phyloP scores from a whole-genome alignment of 2,888 invertebrate species.

The Entomobrya multifasciata region DNA sequence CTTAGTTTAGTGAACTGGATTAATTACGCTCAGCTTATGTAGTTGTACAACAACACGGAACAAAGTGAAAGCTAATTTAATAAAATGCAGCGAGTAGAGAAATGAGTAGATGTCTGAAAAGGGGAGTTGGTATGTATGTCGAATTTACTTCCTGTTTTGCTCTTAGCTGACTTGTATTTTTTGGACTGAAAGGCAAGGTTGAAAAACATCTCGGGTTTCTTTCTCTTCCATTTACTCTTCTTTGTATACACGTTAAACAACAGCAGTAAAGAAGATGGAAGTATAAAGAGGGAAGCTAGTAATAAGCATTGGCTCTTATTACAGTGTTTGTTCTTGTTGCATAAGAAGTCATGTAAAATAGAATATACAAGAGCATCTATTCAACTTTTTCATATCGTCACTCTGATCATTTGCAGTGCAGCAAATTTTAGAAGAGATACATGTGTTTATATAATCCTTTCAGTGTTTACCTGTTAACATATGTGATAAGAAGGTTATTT shows the following conservation, averaged over 20 bases:
- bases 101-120: constrained; percentile 9
- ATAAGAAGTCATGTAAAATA: too few relatives aligned
- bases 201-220: constrained; percentile 48
- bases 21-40: constrained; percentile 56
- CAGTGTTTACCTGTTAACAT: too few relatives aligned
- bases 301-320: not conserved
- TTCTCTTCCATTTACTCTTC: constrained; percentile 44
- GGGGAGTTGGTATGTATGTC: too few relatives aligned
- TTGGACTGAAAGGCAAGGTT: too few relatives aligned
- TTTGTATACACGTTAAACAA: constrained; percentile 1
- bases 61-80: constrained; percentile 58
- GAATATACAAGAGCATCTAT: too few relatives aligned
- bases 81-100: constrained; percentile 37
- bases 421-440: too few relatives aligned
- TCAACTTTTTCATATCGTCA: too few relatives aligned
- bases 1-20: constrained; percentile 56
- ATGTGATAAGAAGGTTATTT: not conserved
- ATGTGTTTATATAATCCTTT: too few relatives aligned
- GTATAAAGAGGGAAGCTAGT: not conserved
- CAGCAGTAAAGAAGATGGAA: not conserved
- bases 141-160: too few relatives aligned
- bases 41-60: too few relatives aligned
- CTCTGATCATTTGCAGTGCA: too few relatives aligned
- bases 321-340: not conserved
- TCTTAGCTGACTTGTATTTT: too few relatives aligned